These are phyloP conservation scores for Nyctereutes procyonoides DNA, from an alignment of 2,113 vertebrate species.

Conservation along the genomic window DNA sequence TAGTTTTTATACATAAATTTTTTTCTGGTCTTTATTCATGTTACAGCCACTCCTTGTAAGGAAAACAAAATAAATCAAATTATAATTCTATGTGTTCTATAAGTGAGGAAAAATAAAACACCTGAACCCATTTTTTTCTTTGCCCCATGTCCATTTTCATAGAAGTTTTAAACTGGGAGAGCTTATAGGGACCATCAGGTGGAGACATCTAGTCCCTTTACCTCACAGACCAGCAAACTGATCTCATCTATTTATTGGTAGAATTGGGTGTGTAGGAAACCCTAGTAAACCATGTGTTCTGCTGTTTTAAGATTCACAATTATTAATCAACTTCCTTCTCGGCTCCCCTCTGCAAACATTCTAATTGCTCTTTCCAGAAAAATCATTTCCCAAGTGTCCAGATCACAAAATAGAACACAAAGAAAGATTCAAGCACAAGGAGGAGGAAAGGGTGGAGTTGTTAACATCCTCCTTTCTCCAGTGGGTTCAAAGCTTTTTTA, in stretches of 20 bases:
- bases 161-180: background rate
- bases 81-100: background rate
- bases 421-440: background rate
- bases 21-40: background rate
- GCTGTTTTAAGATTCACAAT: conserved; percentile 32
- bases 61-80: conserved; percentile 30
- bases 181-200: background rate
- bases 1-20: conserved; percentile 15
- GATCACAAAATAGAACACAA: conserved; percentile 61
- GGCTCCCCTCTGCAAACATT: conserved; percentile 24
- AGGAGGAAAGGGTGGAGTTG: conserved; percentile 57
- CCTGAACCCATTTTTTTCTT: background rate
- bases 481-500: background rate
- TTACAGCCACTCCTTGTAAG: background rate
- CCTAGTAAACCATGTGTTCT: conserved; percentile 25
- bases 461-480: conserved; percentile 36
- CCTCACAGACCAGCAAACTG: conserved; percentile 34
- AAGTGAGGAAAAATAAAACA: background rate
- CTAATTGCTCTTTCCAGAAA: conserved; percentile 46
- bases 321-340: conserved; percentile 39
- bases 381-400: conserved; percentile 44
- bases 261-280: conserved; percentile 30
- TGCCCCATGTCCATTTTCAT: background rate
- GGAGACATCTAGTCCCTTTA: background rate
- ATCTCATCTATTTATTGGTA: conserved; percentile 46